These are phyloP conservation scores for Archilochus colubris DNA, from an alignment of 2,113 vertebrate species.

Conservation along the genomic window DNA sequence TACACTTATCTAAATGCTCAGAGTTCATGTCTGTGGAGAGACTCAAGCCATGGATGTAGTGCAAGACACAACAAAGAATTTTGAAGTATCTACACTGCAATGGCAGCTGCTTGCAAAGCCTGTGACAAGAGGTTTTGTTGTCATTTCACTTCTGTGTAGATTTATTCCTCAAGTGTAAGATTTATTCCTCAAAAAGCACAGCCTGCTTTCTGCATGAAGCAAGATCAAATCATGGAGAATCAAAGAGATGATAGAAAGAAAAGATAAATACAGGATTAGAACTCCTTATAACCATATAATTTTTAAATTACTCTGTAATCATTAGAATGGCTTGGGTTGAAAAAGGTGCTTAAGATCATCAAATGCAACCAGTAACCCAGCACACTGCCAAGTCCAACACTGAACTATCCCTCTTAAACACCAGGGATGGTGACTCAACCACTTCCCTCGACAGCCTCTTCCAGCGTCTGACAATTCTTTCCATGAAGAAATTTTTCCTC, in stretches of 20 bases:
- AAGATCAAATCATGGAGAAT: neutral
- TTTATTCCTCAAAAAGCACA: neutral
- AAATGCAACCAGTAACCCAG: too few relatives aligned
- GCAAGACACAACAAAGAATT: neutral
- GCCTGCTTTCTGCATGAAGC: neutral
- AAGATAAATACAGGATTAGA: neutral
- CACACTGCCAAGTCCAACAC: too few relatives aligned
- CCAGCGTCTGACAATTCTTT: too few relatives aligned
- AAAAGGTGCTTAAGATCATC: too few relatives aligned
- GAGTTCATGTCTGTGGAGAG: neutral
- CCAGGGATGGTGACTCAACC: too few relatives aligned
- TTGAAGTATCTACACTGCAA: neutral
- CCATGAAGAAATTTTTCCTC: too few relatives aligned
- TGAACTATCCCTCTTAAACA: too few relatives aligned
- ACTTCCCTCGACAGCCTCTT: too few relatives aligned
- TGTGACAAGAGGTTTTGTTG: neutral
- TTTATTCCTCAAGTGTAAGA: neutral
- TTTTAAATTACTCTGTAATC: neutral
- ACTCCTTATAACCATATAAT: neutral
- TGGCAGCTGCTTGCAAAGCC: neutral
- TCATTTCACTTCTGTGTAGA: neutral
- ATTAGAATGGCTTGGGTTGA: too few relatives aligned
- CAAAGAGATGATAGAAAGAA: neutral
- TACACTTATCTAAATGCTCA: neutral
- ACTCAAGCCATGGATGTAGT: neutral